These are phyloP conservation scores for Coelopa frigida DNA, from an alignment of 1,140 invertebrate genomes.

Conservation along the genomic window DNA sequence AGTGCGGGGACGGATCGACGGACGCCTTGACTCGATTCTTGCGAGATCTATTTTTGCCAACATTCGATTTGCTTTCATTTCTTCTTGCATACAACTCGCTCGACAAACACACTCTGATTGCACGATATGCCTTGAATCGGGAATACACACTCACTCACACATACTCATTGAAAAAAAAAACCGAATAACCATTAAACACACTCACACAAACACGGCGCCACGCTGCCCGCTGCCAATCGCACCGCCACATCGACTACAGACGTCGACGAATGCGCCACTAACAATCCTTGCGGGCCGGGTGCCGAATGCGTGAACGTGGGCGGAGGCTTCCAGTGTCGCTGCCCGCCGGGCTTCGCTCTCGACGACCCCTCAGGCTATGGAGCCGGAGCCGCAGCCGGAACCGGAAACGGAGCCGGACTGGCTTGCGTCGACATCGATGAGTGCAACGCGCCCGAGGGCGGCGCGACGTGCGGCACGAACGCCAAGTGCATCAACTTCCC, in stretches of 20 bases:
- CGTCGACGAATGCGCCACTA: conserved; percentile 81
- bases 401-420: conserved; percentile 29
- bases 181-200: not conserved
- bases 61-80: conserved; percentile 3
- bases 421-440: conserved; percentile 60
- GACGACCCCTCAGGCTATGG: conserved; percentile 21
- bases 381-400: conserved; percentile 12
- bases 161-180: not conserved
- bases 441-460: conserved; percentile 62
- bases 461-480: conserved; percentile 66
- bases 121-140: too few species aligned
- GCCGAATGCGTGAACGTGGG: conserved; percentile 68
- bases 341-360: conserved; percentile 57
- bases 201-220: not conserved
- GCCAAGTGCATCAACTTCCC: conserved; percentile 88
- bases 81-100: conserved; percentile 3
- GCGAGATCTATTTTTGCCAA: not conserved
- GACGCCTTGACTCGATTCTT: too few species aligned
- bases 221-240: conserved; percentile 8
- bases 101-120: not conserved
- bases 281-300: conserved; percentile 60
- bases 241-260: conserved; percentile 48
- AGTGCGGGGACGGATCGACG: too few species aligned
- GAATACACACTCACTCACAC: not conserved
- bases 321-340: conserved; percentile 67